These are phyloP conservation scores for Hoplodrina ambigua DNA, from an alignment of 2,888 invertebrate genomes.

Conservation along the genomic window DNA sequence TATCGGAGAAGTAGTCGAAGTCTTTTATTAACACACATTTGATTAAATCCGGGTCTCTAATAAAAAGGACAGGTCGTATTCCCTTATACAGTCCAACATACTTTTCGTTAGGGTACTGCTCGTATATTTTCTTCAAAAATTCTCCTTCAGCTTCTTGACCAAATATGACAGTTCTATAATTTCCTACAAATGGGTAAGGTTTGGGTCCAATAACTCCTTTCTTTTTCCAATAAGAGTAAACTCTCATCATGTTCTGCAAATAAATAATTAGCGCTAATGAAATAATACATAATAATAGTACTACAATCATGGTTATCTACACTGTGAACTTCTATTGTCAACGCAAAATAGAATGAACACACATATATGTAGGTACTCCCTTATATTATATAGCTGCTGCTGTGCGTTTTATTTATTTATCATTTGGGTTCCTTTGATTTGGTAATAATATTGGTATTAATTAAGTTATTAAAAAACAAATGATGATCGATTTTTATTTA, in stretches of 20 bases:
- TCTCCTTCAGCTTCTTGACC: constrained; percentile 19
- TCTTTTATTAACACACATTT: constrained; percentile 12
- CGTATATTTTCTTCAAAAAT: constrained; percentile 24
- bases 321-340: too few relatives aligned
- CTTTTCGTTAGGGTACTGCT: constrained; percentile 26
- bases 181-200: constrained; percentile 20
- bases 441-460: background rate
- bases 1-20: constrained; percentile 8
- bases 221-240: constrained; percentile 23
- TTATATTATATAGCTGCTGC: too few relatives aligned
- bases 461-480: too few relatives aligned
- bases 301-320: too few relatives aligned
- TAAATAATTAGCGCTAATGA: constrained; percentile 3
- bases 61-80: constrained; percentile 7
- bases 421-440: constrained; percentile 2
- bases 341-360: too few relatives aligned
- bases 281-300: background rate
- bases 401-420: background rate
- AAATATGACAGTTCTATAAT: constrained; percentile 18
- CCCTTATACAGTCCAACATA: constrained; percentile 25
- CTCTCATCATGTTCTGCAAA: constrained; percentile 19
- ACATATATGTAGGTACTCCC: too few relatives aligned
- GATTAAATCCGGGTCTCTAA: constrained; percentile 16
- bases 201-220: constrained; percentile 16
- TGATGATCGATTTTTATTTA: too few relatives aligned